A percentile compares a stretch with the other conserved stretches of the same genome.
Conservation (phyloP, 2,113 vertebrate genomes). For the Acrocephalus arundinaceus region DNA sequence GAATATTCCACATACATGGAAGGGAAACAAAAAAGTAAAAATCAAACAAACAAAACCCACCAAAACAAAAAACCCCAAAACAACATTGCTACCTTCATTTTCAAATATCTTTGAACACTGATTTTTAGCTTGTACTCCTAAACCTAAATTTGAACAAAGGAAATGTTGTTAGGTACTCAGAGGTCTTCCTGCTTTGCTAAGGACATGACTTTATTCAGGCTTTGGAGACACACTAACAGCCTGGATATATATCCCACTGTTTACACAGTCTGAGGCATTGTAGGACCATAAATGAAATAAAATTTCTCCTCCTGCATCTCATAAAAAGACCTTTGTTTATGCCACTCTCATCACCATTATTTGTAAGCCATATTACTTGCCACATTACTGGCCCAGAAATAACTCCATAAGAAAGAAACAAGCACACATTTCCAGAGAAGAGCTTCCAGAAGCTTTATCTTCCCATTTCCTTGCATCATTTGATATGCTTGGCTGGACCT, state of each 20-base stretch:
- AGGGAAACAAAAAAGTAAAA: neutral
- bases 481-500: conserved; percentile 57
- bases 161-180: neutral
- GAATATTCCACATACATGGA: neutral
- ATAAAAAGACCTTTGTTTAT: neutral
- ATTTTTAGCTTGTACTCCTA: neutral
- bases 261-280: neutral
- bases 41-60: neutral
- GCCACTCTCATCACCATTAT: neutral
- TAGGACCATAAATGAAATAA: neutral
- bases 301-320: neutral
- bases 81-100: neutral
- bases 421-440: conserved; percentile 1
- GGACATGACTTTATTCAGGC: neutral
- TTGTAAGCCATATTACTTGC: neutral
- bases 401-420: neutral
- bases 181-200: neutral
- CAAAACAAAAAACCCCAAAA: neutral
- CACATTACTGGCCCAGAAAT: conserved; percentile 18
- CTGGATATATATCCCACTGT: neutral
- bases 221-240: neutral
- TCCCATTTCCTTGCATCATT: conserved; percentile 23
- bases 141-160: neutral
- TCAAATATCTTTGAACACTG: neutral
- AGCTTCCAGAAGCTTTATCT: conserved; percentile 43